Base-by-base conservation (phyloP, 2,888 invertebrate species). In the Lasiommata megera region DNA sequence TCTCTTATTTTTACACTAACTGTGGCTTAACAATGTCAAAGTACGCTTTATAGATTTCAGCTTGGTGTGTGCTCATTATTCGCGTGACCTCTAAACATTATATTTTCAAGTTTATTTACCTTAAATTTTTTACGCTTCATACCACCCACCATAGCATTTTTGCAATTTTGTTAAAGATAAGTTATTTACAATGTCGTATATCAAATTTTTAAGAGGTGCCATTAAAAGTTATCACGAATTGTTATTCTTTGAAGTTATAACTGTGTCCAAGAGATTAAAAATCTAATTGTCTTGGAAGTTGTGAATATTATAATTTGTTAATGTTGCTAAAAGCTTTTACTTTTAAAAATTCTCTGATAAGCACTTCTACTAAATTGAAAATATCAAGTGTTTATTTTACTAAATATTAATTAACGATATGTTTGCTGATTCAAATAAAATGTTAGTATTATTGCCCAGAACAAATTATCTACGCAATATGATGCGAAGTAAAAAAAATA, bases 151-250 rank as follows among this genome's bases (percentile, higher is more conserved):
- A 34, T 9, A 40, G 14, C 7, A n/a, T 34, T 1, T n/a, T 46
- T 17, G 44, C 29, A 47, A 17, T 48, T 53, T 52, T 36, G 0
- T 12, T 9, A 38, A 11, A 41, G 48, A 56, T 34, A 18, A 36
- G 23, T 38, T 44, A 38, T 57, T 56, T 56, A 56, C 29, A 38
- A 17, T 29, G 43, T 38, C 31, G 8, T 59, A 31, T 54, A 56
- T 54, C 43, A 54, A 46, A 48, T 54, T 59, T 51, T 56, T 52
- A 55, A 23, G 46, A 56, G 37, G 8, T 16, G 29, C 23, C 36
- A 51, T 51, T 40, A 38, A 51, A 51, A 51, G 6, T 23, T 48
- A 36, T 9, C 36, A 48, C n/a, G 37, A 14, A 23, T 46, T 31
- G 14, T 44, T 23, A 28, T 44, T 31, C 31, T 31, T 31, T 11